Conservation (phyloP, 2,113 vertebrate species). For the Ginglymostoma cirratum region DNA sequence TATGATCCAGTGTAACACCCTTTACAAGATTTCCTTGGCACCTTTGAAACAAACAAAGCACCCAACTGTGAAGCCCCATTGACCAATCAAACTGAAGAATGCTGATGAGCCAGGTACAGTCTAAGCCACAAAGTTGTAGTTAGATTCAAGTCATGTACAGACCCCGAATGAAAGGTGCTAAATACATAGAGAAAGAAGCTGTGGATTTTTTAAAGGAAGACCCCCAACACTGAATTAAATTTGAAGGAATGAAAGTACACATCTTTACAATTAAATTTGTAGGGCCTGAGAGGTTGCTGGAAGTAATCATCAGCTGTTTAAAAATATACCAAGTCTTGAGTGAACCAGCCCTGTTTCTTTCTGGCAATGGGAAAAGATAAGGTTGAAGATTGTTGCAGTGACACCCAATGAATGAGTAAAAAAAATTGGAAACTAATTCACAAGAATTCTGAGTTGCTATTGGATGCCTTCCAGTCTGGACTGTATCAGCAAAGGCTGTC, state of each 20-base stretch:
- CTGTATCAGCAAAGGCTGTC: background rate
- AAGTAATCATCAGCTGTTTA: background rate
- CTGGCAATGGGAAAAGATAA: background rate
- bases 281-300: no score
- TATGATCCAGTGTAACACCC: background rate
- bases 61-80: no score
- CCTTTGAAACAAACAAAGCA: background rate
- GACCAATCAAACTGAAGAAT: no score
- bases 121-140: background rate
- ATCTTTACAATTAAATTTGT: background rate
- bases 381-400: no score
- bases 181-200: no score
- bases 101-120: no score
- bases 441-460: background rate
- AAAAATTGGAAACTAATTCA: no score
- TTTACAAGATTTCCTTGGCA: background rate
- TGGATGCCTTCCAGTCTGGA: no score
- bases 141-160: background rate
- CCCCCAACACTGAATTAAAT: background rate
- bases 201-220: no score
- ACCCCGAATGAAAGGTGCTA: background rate
- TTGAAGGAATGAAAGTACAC: background rate
- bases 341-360: background rate
- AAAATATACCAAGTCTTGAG: background rate
- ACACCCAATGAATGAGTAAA: no score